phyloP scores from a whole-genome alignment of 2,113 vertebrate genomes.

The Thamnophis sirtalis region DNA sequence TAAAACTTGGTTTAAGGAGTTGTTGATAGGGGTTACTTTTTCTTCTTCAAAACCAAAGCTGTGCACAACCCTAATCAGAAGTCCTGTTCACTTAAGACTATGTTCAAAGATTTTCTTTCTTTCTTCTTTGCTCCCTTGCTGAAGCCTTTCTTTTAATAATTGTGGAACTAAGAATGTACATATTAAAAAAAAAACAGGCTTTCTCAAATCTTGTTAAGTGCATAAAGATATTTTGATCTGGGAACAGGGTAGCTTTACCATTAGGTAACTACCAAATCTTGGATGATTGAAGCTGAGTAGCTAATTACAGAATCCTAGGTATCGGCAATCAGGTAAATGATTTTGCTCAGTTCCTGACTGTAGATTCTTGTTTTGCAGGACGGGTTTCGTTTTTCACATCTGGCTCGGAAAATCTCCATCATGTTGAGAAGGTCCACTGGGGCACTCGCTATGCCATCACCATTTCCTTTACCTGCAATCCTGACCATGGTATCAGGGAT shows the following conservation, averaged over 20 bases:
- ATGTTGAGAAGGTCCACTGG: constrained; percentile 90
- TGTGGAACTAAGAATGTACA: not conserved
- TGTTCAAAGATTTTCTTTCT: not conserved
- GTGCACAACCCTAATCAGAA: not conserved
- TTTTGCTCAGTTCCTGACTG: not conserved
- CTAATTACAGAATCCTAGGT: not conserved
- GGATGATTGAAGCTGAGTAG: not conserved
- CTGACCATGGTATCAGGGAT: constrained; percentile 79
- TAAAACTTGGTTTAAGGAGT: not conserved
- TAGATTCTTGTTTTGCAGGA: constrained; percentile 67
- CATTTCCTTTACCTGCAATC: constrained; percentile 94
- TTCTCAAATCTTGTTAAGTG: constrained; percentile 12
- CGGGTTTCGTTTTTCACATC: constrained; percentile 96
- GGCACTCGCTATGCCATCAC: constrained; percentile 94
- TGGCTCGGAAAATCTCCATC: constrained; percentile 92
- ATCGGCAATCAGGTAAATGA: not conserved
- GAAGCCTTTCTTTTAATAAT: constrained; percentile 16
- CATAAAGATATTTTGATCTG: constrained; percentile 13
- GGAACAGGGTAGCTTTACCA: not conserved
- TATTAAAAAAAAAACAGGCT: not conserved
- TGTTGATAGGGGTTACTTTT: not conserved
- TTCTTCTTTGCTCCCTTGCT: not conserved
- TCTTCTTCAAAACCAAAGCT: not conserved
- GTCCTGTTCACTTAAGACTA: not conserved
- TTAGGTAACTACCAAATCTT: not conserved